Base-by-base conservation (phyloP, 1,140 invertebrate species). In the Eriosoma lanigerum region DNA sequence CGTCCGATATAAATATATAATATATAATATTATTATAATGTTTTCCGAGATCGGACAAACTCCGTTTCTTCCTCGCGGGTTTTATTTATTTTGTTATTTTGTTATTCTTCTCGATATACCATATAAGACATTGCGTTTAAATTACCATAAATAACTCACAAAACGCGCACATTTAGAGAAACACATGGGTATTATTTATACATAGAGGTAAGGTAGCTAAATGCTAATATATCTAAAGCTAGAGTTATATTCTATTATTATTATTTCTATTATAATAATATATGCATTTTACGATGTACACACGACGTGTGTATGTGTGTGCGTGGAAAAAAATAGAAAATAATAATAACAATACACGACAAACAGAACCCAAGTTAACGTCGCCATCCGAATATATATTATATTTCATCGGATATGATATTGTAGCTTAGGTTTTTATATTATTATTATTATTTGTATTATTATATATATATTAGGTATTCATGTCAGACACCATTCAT, bases 111-210 rank as follows among this genome's bases (percentile, higher is more conserved):
- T 26, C 26, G 17, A 10, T 38, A 38, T 8, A 38, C 8, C 3
- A 38, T 38, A 38, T 38, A 8, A 21, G 64, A 44, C 64, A 38
- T 46, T 38, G 21, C 64, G 21, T 58, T 58, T 17, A 17, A 68
- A 68, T 68, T 68, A 68, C 64, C 64, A 48, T 46, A 48, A 68
- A 68, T 68, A 68, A 68, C 64, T 68, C 64, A 48, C 9, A 24
- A 68, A 46, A 26, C 44, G 44, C 64, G n/a, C 21, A 48, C 64
- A 48, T 68, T 68, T 38, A 38, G 32, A 46, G 8, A n/a, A 62
- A 62, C 12, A n/a, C 9, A 32, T 10, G 8, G 8, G 9, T 15
- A 48, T 1, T 48, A 48, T 38, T 38, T 38, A 38, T 38, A 38
- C 3, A 38, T 38, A 38, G 3, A 38, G 8, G 32, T 38, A 38